These are phyloP conservation scores for Pipistrellus pygmaeus DNA, from an alignment of 2,797 vertebrate genomes.

Conservation along the genomic window DNA sequence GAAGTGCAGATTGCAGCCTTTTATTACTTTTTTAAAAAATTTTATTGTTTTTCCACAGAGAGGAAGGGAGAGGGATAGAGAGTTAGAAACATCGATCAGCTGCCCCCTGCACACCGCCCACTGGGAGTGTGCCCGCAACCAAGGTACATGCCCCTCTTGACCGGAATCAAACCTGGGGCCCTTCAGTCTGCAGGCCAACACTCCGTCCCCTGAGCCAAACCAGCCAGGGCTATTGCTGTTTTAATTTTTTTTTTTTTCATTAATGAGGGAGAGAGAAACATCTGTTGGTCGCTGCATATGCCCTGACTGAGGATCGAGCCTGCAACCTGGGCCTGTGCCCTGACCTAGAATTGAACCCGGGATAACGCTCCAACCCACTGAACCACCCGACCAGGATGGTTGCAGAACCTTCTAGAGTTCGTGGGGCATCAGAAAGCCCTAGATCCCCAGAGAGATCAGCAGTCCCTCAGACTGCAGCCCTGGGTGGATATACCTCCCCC, in stretches of 20 bases:
- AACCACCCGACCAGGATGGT: background rate
- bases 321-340: background rate
- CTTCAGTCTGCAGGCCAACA: no score
- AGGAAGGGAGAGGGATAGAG: no score
- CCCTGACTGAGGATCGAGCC: background rate
- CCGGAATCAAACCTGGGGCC: no score
- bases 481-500: background rate
- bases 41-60: no score
- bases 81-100: no score
- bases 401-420: background rate
- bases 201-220: no score
- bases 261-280: background rate
- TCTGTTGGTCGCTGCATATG: background rate
- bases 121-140: no score
- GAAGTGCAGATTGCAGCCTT: background rate
- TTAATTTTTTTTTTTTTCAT: no score
- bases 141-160: no score
- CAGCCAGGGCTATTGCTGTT: no score
- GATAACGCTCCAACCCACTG: background rate
- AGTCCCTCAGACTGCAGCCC: background rate
- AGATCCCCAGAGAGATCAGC: no score
- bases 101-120: no score
- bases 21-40: background rate
- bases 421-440: constrained; percentile 17
- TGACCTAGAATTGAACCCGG: background rate